Evolutionary conservation across 2,888 invertebrate genomes (phyloP).

Genomic region (Sphecodes monilicornis): DNA sequence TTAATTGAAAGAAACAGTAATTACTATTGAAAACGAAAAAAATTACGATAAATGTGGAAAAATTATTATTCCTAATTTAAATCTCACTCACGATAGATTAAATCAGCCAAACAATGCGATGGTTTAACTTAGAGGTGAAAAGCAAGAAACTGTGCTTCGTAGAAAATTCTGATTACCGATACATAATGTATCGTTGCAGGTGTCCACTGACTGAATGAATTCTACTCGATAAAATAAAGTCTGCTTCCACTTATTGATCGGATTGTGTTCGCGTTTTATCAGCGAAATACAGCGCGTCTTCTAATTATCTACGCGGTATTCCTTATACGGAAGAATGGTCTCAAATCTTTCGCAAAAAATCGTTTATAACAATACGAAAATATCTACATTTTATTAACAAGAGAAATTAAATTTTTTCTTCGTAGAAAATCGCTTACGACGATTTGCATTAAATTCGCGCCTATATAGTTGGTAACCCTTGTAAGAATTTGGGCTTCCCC

Average conservation of each 20-base stretch:
- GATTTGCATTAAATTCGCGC: slow-evolving; percentile 14
- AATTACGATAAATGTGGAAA: neutral
- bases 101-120: slow-evolving; percentile 38
- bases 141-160: slow-evolving; percentile 45
- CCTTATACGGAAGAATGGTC: neutral
- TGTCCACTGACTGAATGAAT: slow-evolving; percentile 46
- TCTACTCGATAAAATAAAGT: slow-evolving; percentile 65
- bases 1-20: neutral
- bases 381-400: neutral
- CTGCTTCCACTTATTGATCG: slow-evolving; percentile 70
- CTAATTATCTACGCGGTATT: slow-evolving; percentile 12
- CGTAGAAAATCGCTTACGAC: slow-evolving; percentile 10
- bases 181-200: slow-evolving; percentile 59
- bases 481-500: slow-evolving; percentile 13
- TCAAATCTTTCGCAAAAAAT: neutral
- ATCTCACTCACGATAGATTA: slow-evolving; percentile 54
- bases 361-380: neutral
- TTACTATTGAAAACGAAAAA: neutral
- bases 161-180: slow-evolving; percentile 58
- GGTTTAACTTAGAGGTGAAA: slow-evolving; percentile 47
- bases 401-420: slow-evolving; percentile 1
- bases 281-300: slow-evolving; percentile 36
- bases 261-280: slow-evolving; percentile 56
- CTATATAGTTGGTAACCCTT: slow-evolving; percentile 46
- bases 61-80: neutral